These are phyloP conservation scores for Melanogrammus aeglefinus DNA, from an alignment of 2,797 vertebrate species.

Conservation along the genomic window DNA sequence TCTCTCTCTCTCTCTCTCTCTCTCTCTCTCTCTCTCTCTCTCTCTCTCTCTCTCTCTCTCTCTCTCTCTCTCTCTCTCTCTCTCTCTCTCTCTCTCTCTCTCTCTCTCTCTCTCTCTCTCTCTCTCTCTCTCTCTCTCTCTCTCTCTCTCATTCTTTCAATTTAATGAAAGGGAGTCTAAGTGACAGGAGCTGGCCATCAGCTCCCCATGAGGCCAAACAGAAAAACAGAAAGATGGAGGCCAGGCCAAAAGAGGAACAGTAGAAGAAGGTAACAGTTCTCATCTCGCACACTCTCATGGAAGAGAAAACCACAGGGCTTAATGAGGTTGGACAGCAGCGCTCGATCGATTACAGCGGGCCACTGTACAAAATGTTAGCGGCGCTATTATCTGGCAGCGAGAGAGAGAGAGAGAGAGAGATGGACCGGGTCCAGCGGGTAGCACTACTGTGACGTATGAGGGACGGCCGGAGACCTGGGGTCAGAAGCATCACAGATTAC, in stretches of 20 bases:
- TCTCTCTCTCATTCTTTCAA: slow-evolving; percentile 21
- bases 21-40: slow-evolving; percentile 36
- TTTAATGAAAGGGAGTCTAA: slow-evolving; percentile 66
- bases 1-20: slow-evolving; percentile 48
- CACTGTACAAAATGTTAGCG: neutral
- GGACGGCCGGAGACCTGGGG: neutral
- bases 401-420: neutral
- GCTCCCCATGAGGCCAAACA: slow-evolving; percentile 44
- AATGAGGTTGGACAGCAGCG: neutral
- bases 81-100: slow-evolving; percentile 44
- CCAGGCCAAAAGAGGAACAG: slow-evolving; percentile 16
- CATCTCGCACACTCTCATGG: neutral
- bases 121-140: slow-evolving; percentile 11
- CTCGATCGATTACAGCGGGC: slow-evolving; percentile 4
- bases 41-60: slow-evolving; percentile 20
- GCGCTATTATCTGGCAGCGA: neutral
- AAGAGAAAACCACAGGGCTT: neutral
- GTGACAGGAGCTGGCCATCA: slow-evolving; percentile 55
- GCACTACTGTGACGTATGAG: neutral
- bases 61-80: slow-evolving; percentile 3
- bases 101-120: slow-evolving; percentile 32
- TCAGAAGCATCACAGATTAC: neutral
- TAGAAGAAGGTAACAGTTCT: slow-evolving; percentile 1
- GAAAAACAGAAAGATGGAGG: slow-evolving; percentile 28
- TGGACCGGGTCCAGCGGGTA: neutral